A percentile compares a stretch with the other conserved stretches of the same genome.
These are phyloP conservation scores for Callaeas wilsoni DNA, from an alignment of 2,113 vertebrate species.

Conservation along the genomic window DNA sequence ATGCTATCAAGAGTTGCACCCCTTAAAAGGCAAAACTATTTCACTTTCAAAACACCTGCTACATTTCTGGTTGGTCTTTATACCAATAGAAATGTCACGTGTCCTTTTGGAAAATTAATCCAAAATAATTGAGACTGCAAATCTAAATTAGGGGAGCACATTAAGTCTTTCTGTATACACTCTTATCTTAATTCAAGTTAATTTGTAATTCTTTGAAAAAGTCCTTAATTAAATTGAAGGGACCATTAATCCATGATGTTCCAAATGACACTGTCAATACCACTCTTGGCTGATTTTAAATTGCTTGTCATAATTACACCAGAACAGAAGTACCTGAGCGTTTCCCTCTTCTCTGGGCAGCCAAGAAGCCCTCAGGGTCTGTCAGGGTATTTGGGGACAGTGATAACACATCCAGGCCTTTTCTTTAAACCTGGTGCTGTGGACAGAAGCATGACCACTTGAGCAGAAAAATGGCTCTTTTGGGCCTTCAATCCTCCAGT, in stretches of 20 bases:
- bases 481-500: background rate
- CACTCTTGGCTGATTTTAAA: background rate
- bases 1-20: background rate
- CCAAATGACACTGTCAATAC: background rate
- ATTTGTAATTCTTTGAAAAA: background rate
- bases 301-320: background rate
- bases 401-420: background rate
- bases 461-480: background rate
- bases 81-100: background rate
- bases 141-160: background rate
- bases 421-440: background rate
- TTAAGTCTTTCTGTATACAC: background rate
- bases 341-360: background rate
- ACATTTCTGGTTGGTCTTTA: background rate
- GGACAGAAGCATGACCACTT: fast-evolving
- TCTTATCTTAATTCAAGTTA: background rate
- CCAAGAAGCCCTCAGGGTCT: background rate
- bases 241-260: background rate
- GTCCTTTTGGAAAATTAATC: background rate
- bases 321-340: background rate
- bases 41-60: background rate
- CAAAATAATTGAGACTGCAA: background rate
- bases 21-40: background rate
- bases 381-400: background rate
- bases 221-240: background rate